Conservation (phyloP, 2,888 invertebrate species). For the Pristionchus arcanus region DNA sequence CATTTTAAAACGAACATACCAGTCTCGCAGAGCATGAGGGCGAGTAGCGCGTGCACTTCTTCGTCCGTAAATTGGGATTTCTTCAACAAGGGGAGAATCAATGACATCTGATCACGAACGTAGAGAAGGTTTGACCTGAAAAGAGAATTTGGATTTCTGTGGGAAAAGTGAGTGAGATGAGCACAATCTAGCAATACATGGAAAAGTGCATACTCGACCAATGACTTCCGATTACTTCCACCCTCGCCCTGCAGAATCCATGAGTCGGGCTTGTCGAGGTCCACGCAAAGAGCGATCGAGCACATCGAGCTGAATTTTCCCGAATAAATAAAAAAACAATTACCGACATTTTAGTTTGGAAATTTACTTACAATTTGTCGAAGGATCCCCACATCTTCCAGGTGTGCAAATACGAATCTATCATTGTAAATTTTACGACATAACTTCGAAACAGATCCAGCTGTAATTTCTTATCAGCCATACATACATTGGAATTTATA, state of each 20-base stretch:
- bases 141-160: no score
- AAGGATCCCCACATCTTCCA: background rate
- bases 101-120: background rate
- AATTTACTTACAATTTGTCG: background rate
- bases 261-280: background rate
- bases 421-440: background rate
- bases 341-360: background rate
- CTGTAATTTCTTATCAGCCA: background rate
- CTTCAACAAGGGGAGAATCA: background rate
- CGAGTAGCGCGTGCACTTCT: background rate
- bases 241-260: background rate
- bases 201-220: background rate
- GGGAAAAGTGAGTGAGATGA: no score
- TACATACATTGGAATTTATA: no score
- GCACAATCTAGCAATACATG: no score
- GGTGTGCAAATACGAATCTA: background rate
- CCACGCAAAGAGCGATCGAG: background rate
- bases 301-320: slow-evolving; percentile 3
- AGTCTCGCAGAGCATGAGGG: background rate
- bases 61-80: background rate
- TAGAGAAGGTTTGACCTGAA: background rate
- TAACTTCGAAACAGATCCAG: background rate
- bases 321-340: no score
- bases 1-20: no score
- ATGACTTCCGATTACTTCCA: background rate